Base-by-base conservation (phyloP, 2,888 invertebrate genomes). In the Cheiracanthium punctorium region DNA sequence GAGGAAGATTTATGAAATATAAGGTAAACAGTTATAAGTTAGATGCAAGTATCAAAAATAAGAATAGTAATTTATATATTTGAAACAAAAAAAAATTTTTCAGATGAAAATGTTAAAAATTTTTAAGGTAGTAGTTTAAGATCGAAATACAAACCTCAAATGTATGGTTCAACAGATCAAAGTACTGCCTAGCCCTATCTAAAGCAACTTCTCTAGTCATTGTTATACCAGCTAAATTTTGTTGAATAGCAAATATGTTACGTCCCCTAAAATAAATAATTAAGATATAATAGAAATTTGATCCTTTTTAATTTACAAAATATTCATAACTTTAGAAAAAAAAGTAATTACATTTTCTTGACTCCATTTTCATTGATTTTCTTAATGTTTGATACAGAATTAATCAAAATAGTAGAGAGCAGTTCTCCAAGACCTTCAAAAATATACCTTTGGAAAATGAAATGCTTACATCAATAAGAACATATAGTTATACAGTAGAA, bases 341-440 rank as follows among this genome's bases (percentile, higher is more conserved):
- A 75, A 81, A 32, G 24, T 33, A 90, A 91, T 91, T 90, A 92
- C 95, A 96, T 96, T 90, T 95, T 94, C 91, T 96, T 96, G 89
- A 96, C 95, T 4, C 95, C 95, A 84, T 94, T 94, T 90, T 96
- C 95, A 92, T 96, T 95, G 88, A 97, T 95, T 87, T 94, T 93
- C 89, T 95, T 94, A 92, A 96, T 94, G 91, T 95, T 95, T 90
- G 96, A 95, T 12, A 95, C 95, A 75, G 95, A 95, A 90, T 95
- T 95, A 90, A 96, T 96, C 81, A 97, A 92, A 89, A 96, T 95
- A 90, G 95, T 95, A 0, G 96, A 94, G 65, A 96, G 94, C 72
- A 96, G 92, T 91, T 95, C 95, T 1, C 98, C 98, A 33, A 98
- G 93, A 0, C 97, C 97, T 92, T 96, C 96, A 92, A 97, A 96